phyloP scores from a whole-genome alignment of 2,113 vertebrate species.

The Arizona elegans region DNA sequence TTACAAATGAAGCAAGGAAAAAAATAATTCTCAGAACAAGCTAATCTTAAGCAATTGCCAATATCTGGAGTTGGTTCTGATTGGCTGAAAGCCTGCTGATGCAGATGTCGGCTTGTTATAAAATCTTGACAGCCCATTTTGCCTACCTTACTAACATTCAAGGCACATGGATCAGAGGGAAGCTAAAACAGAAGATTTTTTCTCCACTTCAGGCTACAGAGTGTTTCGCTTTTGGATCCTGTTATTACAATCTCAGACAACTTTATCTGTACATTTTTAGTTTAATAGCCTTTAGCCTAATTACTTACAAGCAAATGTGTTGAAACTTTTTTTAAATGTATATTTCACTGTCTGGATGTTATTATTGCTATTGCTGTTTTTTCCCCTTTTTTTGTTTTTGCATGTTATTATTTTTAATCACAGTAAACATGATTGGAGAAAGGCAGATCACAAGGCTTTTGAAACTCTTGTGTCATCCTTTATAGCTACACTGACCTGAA shows the following conservation, averaged over 20 bases:
- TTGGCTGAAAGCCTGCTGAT: not conserved
- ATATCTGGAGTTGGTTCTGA: not conserved
- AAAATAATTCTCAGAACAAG: not conserved
- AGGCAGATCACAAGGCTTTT: not conserved
- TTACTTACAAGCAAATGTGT: not conserved
- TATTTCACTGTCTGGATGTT: not conserved
- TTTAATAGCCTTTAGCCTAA: not conserved
- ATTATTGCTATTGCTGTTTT: not conserved
- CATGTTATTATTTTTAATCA: not conserved
- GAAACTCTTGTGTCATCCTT: not conserved
- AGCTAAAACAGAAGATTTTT: not conserved
- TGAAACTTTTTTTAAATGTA: not conserved
- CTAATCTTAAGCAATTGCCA: not conserved
- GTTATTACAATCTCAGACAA: not conserved
- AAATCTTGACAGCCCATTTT: not conserved
- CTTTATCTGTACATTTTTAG: not conserved
- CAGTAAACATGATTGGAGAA: not conserved
- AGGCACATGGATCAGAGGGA: not conserved
- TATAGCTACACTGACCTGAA: not conserved
- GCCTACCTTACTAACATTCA: not conserved
- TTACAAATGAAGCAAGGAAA: not conserved
- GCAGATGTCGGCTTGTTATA: not conserved
- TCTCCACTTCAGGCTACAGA: not conserved
- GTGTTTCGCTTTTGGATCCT: not conserved
- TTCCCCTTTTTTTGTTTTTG: not conserved